A percentile compares a stretch with the other conserved stretches of the same genome.
phyloP scores from a whole-genome alignment of 2,888 invertebrate genomes.

The Chrysolina americana region DNA sequence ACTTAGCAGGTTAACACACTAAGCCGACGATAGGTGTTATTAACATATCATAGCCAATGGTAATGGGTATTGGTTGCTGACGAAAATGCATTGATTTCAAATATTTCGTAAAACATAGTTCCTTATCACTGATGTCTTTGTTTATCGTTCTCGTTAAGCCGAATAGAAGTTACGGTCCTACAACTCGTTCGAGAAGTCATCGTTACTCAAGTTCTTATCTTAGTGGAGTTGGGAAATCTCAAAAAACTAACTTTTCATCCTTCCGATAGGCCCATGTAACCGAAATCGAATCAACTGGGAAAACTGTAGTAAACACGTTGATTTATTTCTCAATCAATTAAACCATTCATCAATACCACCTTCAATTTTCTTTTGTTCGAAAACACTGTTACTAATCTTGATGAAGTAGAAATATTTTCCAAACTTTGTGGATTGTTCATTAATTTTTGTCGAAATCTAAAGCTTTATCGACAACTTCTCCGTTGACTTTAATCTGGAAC shows the following conservation, averaged over 20 bases:
- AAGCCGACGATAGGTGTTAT: too few species aligned
- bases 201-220: too few species aligned
- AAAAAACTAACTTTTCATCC: background rate
- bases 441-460: conserved; percentile 17
- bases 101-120: too few species aligned
- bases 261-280: background rate
- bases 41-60: too few species aligned
- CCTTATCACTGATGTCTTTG: too few species aligned
- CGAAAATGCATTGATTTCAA: too few species aligned
- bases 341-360: conserved; percentile 3
- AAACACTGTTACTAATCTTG: conserved; percentile 7
- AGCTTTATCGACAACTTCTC: conserved; percentile 5
- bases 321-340: background rate
- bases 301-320: background rate
- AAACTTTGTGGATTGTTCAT: conserved; percentile 25
- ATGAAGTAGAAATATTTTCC: conserved; percentile 13
- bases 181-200: too few species aligned
- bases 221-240: too few species aligned
- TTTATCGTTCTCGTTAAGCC: too few species aligned
- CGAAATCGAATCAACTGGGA: background rate
- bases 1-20: too few species aligned
- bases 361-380: conserved; percentile 4
- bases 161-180: too few species aligned
- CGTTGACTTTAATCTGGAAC: conserved; percentile 18
- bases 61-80: too few species aligned